Evolutionary conservation across 2,888 invertebrate genomes (phyloP).

Genomic region (Dysmachus trigonus): DNA sequence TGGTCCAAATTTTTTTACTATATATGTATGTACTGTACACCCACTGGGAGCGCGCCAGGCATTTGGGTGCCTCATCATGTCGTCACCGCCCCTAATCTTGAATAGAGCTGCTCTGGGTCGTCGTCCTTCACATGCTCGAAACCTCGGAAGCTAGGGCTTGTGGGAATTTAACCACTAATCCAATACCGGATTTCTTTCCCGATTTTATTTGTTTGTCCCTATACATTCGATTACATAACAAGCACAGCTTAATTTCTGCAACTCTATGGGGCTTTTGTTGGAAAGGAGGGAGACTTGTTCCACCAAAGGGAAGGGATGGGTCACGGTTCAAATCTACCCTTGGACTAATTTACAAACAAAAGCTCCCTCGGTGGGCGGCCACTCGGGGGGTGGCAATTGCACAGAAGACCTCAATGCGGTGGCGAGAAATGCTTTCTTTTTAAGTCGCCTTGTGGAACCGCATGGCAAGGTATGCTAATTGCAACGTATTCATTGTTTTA

Average conservation of each 20-base stretch:
- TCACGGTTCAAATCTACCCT: not conserved
- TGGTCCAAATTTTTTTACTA: not conserved
- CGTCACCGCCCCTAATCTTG: not conserved
- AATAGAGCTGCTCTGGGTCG: not conserved
- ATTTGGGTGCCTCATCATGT: not conserved
- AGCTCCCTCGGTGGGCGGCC: not conserved
- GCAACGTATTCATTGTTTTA: not conserved
- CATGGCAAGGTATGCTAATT: constrained; percentile 14
- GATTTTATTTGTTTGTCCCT: not conserved
- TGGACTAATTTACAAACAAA: not conserved
- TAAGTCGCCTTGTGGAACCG: not conserved
- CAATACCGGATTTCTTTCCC: not conserved
- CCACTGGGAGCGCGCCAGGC: not conserved
- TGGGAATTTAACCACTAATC: not conserved
- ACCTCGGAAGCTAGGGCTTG: not conserved
- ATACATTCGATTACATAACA: not conserved
- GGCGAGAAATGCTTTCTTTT: not conserved
- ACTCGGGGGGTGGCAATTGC: not conserved
- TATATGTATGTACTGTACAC: too few species aligned
- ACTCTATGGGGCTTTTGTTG: not conserved
- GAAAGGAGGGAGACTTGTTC: not conserved
- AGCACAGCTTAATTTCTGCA: not conserved
- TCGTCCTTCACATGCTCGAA: not conserved
- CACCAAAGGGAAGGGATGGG: not conserved
- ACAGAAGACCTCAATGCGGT: not conserved